These are phyloP conservation scores for Onthophagus sagittarius DNA, from an alignment of 2,888 invertebrate species.

Conservation along the genomic window DNA sequence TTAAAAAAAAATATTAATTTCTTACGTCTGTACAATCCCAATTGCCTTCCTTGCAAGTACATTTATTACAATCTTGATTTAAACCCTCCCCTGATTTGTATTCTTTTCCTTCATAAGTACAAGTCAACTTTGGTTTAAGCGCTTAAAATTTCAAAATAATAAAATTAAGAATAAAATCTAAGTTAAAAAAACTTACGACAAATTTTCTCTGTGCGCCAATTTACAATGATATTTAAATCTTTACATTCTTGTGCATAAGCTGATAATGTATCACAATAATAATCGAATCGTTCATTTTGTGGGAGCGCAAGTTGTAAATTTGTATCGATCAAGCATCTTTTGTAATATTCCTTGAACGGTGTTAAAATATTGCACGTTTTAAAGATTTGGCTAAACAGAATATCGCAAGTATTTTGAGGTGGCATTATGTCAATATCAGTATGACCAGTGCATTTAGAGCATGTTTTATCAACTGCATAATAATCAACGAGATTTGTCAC, in stretches of 20 bases:
- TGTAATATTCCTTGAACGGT: not conserved
- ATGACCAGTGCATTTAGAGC: not conserved
- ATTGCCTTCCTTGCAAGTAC: conserved; percentile 64
- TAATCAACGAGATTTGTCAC: conserved; percentile 2
- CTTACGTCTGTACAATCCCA: conserved; percentile 64
- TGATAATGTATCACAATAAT: not conserved
- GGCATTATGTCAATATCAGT: not conserved
- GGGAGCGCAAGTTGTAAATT: not conserved
- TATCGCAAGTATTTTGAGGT: not conserved
- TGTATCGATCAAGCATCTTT: not conserved
- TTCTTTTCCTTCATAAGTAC: conserved; percentile 75
- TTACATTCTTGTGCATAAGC: conserved; percentile 7
- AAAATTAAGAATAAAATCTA: too few relatives aligned
- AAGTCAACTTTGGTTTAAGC: conserved; percentile 38
- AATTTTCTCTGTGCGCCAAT: not conserved
- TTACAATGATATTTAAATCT: not conserved
- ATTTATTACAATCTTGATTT: conserved; percentile 74
- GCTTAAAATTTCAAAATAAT: too few relatives aligned
- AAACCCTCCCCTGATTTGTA: conserved; percentile 68
- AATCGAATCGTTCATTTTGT: not conserved
- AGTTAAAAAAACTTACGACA: not conserved
- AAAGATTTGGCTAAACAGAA: not conserved
- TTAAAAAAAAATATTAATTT: not conserved
- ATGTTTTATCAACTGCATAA: not conserved
- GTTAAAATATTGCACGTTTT: not conserved